Conservation (phyloP, 1,140 invertebrate genomes). For the Vanessa atalanta region DNA sequence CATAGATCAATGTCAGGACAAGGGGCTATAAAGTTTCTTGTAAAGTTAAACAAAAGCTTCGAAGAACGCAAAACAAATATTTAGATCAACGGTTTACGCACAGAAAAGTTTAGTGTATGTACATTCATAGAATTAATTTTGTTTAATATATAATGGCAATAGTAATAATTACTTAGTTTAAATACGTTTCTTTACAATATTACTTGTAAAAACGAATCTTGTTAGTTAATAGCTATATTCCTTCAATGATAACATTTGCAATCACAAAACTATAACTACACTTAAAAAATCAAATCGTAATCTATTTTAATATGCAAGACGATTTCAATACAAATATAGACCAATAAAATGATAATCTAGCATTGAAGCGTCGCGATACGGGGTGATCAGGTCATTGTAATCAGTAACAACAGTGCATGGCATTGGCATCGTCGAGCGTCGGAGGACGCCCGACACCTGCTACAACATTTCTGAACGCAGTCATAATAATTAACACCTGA, state of each 20-base stretch:
- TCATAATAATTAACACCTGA: conserved; percentile 32
- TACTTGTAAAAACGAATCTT: no score
- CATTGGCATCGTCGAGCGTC: conserved; percentile 36
- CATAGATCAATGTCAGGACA: conserved; percentile 32
- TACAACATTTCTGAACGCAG: conserved; percentile 37
- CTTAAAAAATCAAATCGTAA: no score
- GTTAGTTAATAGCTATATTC: no score
- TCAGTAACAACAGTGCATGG: conserved; percentile 38
- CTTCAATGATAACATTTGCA: no score
- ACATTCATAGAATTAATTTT: neutral
- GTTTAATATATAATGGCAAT: no score
- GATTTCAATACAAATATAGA: conserved; percentile 16
- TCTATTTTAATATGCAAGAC: neutral
- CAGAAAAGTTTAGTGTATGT: neutral
- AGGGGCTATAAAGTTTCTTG: conserved; percentile 30
- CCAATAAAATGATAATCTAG: conserved; percentile 17
- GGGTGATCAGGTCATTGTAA: conserved; percentile 29
- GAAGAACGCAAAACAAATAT: conserved; percentile 29
- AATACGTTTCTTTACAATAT: no score
- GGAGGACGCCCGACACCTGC: conserved; percentile 36
- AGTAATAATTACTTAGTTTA: no score
- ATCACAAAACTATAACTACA: no score
- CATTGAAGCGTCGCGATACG: conserved; percentile 16
- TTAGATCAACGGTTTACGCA: conserved; percentile 5
- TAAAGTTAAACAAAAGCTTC: conserved; percentile 31